phyloP scores from a whole-genome alignment of 2,888 invertebrate genomes.

The Toxonevra muliebris region DNA sequence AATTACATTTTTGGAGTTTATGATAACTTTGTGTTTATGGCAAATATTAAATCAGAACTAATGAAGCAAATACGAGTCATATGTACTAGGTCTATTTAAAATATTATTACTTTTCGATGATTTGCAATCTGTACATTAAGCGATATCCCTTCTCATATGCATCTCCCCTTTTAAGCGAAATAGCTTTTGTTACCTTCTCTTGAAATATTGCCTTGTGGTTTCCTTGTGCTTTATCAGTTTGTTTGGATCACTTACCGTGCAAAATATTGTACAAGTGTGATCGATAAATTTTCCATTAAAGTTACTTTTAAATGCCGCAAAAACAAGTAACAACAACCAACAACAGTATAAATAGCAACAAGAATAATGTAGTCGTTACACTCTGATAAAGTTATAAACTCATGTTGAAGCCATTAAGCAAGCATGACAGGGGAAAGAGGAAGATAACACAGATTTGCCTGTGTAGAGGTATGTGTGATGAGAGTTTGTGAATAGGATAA shows the following conservation, averaged over 20 bases:
- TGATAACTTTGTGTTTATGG: neutral
- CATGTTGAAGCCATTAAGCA: conserved; percentile 45
- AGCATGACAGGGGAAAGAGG: conserved; percentile 16
- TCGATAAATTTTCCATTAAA: conserved; percentile 64
- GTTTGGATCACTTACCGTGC: conserved; percentile 35
- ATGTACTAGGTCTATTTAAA: too few relatives aligned
- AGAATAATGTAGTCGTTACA: conserved; percentile 61
- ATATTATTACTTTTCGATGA: too few relatives aligned
- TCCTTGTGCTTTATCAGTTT: conserved; percentile 28
- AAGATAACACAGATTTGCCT: neutral
- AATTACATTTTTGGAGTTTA: conserved; percentile 44
- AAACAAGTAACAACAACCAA: conserved; percentile 42
- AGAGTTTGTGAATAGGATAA: neutral
- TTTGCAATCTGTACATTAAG: conserved; percentile 24
- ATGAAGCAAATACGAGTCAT: conserved; percentile 57
- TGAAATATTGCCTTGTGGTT: neutral
- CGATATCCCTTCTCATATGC: conserved; percentile 24
- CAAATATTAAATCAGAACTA: conserved; percentile 52
- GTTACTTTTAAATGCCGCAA: conserved; percentile 58
- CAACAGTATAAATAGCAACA: conserved; percentile 20
- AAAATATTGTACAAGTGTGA: conserved; percentile 46
- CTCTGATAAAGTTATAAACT: conserved; percentile 61
- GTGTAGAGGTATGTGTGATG: neutral
- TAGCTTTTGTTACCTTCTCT: conserved; percentile 2
- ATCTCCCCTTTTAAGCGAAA: conserved; percentile 1